Percentiles rank a stretch among this genome's conserved stretches.
phyloP scores from a whole-genome alignment of 2,797 vertebrate genomes.

The Acanthiza pusilla region DNA sequence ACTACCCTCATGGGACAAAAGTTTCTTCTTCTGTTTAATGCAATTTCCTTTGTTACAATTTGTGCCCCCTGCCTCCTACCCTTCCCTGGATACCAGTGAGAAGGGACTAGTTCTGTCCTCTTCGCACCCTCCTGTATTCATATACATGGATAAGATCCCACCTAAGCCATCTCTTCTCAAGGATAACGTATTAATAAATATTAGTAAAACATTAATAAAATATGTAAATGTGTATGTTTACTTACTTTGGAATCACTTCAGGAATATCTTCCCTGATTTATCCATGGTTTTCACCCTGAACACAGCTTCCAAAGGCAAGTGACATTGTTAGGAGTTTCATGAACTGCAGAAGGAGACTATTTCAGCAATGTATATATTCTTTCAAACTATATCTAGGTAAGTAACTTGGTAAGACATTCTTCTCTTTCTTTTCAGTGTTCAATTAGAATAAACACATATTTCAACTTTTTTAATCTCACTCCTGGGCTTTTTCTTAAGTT shows the following conservation, averaged over 20 bases:
- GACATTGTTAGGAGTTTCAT: background rate
- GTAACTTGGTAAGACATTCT: background rate
- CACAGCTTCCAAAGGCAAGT: background rate
- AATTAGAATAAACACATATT: background rate
- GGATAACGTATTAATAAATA: background rate
- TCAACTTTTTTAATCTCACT: background rate
- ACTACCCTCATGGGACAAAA: background rate
- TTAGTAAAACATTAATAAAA: background rate
- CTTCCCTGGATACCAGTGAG: background rate
- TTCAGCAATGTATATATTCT: background rate
- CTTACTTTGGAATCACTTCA: background rate
- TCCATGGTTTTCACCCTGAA: background rate
- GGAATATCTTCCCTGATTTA: background rate
- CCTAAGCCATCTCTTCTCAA: background rate
- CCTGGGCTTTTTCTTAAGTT: background rate
- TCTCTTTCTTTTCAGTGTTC: background rate
- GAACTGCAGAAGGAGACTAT: background rate
- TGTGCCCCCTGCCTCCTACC: background rate
- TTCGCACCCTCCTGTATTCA: background rate
- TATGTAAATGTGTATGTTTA: background rate
- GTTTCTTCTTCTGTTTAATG: background rate
- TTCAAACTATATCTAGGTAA: background rate
- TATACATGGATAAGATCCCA: background rate
- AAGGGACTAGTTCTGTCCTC: background rate
- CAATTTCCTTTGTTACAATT: background rate